Base-by-base conservation (phyloP, 1,140 invertebrate genomes). In the Monomorium pharaonis region DNA sequence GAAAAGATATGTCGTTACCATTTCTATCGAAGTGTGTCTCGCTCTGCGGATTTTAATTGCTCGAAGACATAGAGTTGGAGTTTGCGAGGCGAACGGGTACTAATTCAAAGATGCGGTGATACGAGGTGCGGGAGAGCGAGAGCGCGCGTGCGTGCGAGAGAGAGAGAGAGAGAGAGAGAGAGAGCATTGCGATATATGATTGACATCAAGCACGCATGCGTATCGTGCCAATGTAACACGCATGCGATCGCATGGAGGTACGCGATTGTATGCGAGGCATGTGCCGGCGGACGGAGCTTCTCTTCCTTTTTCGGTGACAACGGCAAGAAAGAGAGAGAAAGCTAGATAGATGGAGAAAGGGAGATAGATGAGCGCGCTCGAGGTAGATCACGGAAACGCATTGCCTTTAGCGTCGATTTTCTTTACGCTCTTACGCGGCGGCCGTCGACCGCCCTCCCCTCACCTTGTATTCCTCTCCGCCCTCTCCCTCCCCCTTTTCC, bases 401-500 rank as follows among this genome's bases (percentile, higher is more conserved):
- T 92, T 90, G 92, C 92, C 92, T 93, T 92, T 92, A 93, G 89
- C 91, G 91, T 92, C 88, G 89, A 88, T 92, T 93, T 92, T 91
- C 80, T 92, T 92, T 88, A 87, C 87, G 62, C 62, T 91, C 75
- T 76, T 90, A 74, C 74, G 42, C 75, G 67, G 89, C 88, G 89
- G 86, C 87, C 76, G 70, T 89, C 91, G 87, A 76, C 75, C 88
- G 75, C 75, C 76, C 72, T 44, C n/a, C 81, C 70, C n/a, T 21
- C 3, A 33, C 58, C 30, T 30, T 27, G 33, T 6, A 5, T 21
- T 42, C 27, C 56, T 14, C 1, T 10, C 42, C 24, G 24, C 24
- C 1, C 30, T 9, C 24, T 44, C 42, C 7, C 3, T 16, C 14
- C 30, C n/a, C 2, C 70, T 7, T 56, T 3, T 0, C 18, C 37